Base-by-base conservation (phyloP, 2,888 invertebrate species). In the Euzetes globulus region DNA sequence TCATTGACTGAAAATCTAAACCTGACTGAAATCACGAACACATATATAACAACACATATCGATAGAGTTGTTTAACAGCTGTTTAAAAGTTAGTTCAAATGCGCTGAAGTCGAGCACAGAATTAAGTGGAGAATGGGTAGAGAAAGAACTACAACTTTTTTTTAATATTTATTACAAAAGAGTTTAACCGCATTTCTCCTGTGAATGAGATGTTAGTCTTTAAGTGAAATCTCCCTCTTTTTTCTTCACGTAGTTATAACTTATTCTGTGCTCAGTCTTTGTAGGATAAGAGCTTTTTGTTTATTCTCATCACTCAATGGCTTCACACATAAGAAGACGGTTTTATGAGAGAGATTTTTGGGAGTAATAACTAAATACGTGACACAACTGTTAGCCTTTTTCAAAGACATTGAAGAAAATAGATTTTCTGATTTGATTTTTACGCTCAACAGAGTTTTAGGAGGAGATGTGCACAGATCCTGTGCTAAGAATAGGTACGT, bases 21-120 rank as follows among this genome's bases (percentile, higher is more conserved):
- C 70, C 45, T 70, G 70, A 47, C 70, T 70, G 1, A 15, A 70
- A 47, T 70, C 70, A 70, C 70, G 70, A 70, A 70, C 70, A 25
- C 70, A n/a, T 70, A 47, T 47, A 70, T 27, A 11, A 58, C 29
- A 58, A 11, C 13, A 27, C 19, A 37, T 19, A 58, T 19, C n/a
- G 22, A 52, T 52, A 65, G 13, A 22, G 29, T 29, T 27, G 29
- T 58, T 58, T 3, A 58, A 58, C 58, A 27, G 25, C 19, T 58
- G 58, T 22, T 58, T 29, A 13, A 13, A 58, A 9, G 13, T 11
- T 15, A 41, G 41, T 41, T 41, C 33, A 6, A n/a, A 13, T 41
- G 11, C 13, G 6, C 13, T 1, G 13, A 41, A 41, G 41, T 41
- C 41, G 41, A 41, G 41, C 41, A 41, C 41, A 41, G 41, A 41